Conservation (phyloP, 2,797 vertebrate species). For the Galagoides demidoff region DNA sequence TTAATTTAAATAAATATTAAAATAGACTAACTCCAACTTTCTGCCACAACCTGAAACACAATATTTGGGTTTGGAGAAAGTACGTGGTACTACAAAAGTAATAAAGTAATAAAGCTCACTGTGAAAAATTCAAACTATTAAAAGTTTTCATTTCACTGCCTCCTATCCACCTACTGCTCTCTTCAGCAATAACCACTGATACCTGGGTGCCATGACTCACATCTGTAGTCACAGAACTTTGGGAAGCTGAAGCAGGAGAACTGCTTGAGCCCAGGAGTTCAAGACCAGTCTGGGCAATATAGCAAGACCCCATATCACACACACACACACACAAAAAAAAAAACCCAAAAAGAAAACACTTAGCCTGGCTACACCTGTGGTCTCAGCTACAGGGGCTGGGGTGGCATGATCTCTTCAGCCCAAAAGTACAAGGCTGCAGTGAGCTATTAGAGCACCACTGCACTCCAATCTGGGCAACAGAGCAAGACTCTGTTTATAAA, state of each 20-base stretch:
- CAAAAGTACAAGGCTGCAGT: background rate
- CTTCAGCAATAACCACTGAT: background rate
- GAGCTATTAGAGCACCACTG: background rate
- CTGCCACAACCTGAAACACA: constrained; percentile 35
- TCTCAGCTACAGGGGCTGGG: background rate
- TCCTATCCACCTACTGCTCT: background rate
- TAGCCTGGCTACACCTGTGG: background rate
- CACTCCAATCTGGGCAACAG: background rate
- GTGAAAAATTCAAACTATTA: constrained; percentile 4
- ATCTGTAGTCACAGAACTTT: background rate
- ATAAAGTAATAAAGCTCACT: background rate
- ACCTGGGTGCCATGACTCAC: background rate
- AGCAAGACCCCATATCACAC: background rate
- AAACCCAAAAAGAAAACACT: background rate
- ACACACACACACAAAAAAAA: no score
- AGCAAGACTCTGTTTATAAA: background rate
- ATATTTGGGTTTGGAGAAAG: background rate
- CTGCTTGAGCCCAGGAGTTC: background rate
- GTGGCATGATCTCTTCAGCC: background rate
- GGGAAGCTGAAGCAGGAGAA: background rate
- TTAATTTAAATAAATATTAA: constrained; percentile 35
- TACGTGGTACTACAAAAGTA: background rate
- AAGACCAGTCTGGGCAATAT: background rate
- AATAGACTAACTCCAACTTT: background rate
- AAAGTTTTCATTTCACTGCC: constrained; percentile 25